Evolutionary conservation across 2,797 vertebrate species (phyloP).

Genomic region (Cyclopterus lumpus): DNA sequence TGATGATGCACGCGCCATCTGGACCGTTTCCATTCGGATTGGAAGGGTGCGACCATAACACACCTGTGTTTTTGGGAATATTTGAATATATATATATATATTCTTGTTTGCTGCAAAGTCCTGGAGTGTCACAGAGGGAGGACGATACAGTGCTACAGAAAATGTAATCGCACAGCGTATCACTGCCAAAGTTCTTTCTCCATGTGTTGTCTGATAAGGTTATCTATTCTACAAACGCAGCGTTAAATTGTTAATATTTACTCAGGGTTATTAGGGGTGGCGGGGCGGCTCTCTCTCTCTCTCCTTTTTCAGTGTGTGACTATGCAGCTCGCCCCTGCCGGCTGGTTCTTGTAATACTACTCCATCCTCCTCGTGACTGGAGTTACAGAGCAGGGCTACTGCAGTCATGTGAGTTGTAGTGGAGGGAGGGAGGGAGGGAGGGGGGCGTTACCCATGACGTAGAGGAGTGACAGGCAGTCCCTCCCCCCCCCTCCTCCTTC

Average conservation of each 20-base stretch:
- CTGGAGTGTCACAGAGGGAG: constrained; percentile 36
- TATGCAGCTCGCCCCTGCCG: constrained; percentile 59
- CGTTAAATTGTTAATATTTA: constrained; percentile 73
- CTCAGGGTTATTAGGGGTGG: constrained; percentile 55
- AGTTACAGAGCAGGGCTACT: constrained; percentile 82
- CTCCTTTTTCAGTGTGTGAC: constrained; percentile 22
- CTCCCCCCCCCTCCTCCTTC: constrained; percentile 25
- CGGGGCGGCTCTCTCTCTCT: constrained; percentile 15
- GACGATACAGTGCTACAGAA: constrained; percentile 23
- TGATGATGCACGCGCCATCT: too few species aligned
- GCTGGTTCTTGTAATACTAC: constrained; percentile 83
- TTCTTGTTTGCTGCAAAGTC: constrained; percentile 47
- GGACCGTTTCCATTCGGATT: background rate
- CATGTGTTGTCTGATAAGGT: constrained; percentile 52
- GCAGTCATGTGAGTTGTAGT: constrained; percentile 92
- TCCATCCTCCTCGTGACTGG: constrained; percentile 84
- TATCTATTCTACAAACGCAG: constrained; percentile 53
- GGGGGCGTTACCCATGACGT: constrained; percentile 71
- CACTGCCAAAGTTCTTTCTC: constrained; percentile 2
- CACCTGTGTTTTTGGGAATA: background rate
- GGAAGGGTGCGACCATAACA: background rate
- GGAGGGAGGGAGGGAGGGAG: constrained; percentile 48
- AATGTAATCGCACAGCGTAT: constrained; percentile 16
- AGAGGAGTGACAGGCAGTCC: constrained; percentile 35
- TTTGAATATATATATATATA: too few species aligned